phyloP scores from a whole-genome alignment of 2,113 vertebrate species.

The Burhinus bistriatus region DNA sequence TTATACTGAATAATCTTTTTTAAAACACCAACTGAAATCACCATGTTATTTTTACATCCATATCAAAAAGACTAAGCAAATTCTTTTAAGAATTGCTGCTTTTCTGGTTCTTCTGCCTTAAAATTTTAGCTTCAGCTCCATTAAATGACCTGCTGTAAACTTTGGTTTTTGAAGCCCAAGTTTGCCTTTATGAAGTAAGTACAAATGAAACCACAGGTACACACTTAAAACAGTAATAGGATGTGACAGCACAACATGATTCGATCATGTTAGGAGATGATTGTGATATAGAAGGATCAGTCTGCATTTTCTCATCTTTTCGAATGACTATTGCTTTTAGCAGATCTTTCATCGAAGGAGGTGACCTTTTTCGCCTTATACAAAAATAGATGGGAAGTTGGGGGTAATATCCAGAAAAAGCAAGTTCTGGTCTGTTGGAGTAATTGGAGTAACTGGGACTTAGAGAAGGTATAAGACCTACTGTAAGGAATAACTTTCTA shows the following conservation, averaged over 20 bases:
- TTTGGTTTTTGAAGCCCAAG: background rate
- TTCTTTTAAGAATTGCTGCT: background rate
- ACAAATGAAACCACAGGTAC: background rate
- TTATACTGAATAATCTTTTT: background rate
- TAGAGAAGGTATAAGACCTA: background rate
- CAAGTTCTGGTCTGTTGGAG: background rate
- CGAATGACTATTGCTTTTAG: background rate
- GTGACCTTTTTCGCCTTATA: background rate
- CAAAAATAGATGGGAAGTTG: background rate
- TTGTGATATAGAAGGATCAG: background rate
- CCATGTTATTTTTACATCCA: background rate
- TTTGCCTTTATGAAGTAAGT: background rate
- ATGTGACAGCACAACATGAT: slow-evolving; percentile 11
- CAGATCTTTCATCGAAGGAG: background rate
- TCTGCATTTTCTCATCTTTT: background rate
- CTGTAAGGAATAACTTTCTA: background rate
- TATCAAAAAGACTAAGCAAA: background rate
- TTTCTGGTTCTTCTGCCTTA: background rate
- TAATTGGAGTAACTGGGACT: background rate
- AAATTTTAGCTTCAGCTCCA: background rate
- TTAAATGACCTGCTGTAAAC: background rate
- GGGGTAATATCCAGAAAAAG: background rate
- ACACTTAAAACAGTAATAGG: background rate
- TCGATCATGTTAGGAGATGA: background rate
- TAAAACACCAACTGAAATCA: background rate